Percentiles rank a stretch among this genome's conserved stretches.
phyloP scores from a whole-genome alignment of 2,888 invertebrate genomes.

The Mythimna loreyi region DNA sequence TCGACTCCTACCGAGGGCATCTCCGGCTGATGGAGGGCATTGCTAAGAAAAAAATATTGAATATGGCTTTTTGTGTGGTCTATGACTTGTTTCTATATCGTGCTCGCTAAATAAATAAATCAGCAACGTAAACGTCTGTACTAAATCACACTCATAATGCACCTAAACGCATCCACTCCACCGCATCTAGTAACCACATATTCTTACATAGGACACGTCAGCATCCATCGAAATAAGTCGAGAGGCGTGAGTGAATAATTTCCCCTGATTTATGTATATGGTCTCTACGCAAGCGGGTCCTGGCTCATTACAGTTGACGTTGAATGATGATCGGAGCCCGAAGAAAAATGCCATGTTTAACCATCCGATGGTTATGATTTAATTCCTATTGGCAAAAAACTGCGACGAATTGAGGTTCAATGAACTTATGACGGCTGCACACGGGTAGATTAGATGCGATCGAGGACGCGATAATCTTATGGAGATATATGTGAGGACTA shows the following conservation, averaged over 20 bases:
- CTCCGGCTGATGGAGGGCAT: too few relatives aligned
- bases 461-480: conserved; percentile 46
- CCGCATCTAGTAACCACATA: conserved; percentile 48
- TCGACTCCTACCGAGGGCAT: too few relatives aligned
- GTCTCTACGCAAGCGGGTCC: conserved; percentile 76
- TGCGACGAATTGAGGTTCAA: conserved; percentile 66
- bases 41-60: too few relatives aligned
- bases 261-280: conserved; percentile 81
- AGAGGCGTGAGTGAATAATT: conserved; percentile 85
- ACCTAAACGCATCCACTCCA: conserved; percentile 10
- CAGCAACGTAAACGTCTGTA: not conserved
- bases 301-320: conserved; percentile 87
- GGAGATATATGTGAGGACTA: conserved; percentile 51
- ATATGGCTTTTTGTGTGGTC: too few relatives aligned
- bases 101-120: not conserved
- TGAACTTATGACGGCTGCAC: conserved; percentile 56
- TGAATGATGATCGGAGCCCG: conserved; percentile 83
- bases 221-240: conserved; percentile 74
- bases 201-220: conserved; percentile 64
- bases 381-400: conserved; percentile 80
- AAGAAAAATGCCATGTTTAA: conserved; percentile 84
- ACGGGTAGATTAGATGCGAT: conserved; percentile 47
- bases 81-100: too few relatives aligned
- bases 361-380: conserved; percentile 81
- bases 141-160: conserved; percentile 1